These are phyloP conservation scores for Catharus bicknelli DNA, from an alignment of 2,113 vertebrate species.

Conservation along the genomic window DNA sequence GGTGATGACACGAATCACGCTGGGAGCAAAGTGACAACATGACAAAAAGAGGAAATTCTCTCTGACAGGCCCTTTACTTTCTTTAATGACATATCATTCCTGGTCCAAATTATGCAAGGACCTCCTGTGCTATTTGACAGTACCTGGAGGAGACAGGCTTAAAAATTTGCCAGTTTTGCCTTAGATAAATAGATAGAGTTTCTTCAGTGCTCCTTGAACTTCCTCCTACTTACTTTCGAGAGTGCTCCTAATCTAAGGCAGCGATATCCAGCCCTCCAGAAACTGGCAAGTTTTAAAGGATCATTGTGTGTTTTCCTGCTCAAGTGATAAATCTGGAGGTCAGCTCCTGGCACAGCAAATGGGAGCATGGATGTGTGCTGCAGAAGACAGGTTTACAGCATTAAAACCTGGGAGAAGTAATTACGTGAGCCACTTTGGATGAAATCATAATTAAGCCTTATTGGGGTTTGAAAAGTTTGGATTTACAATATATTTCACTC, in stretches of 20 bases:
- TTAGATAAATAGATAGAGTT: constrained; percentile 29
- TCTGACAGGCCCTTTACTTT: constrained; percentile 11
- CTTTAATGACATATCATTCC: neutral
- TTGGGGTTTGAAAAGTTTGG: constrained; percentile 35
- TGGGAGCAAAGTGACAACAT: constrained; percentile 9
- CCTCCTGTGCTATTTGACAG: neutral
- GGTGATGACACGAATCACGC: neutral
- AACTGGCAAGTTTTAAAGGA: constrained; percentile 31
- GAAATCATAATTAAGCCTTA: constrained; percentile 50
- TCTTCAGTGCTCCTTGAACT: neutral
- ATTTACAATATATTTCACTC: constrained; percentile 32
- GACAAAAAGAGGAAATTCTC: constrained; percentile 12
- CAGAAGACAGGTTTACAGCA: constrained; percentile 43
- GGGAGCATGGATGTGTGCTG: neutral
- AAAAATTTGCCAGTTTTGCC: neutral
- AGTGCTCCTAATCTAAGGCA: neutral
- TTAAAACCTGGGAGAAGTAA: constrained; percentile 39
- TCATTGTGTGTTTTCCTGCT: neutral
- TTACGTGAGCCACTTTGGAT: constrained; percentile 23
- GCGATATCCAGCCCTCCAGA: neutral
- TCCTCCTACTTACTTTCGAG: neutral
- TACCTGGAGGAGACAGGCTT: neutral
- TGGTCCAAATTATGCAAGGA: neutral
- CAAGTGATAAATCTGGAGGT: constrained; percentile 41
- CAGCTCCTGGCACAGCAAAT: neutral